phyloP scores from a whole-genome alignment of 2,888 invertebrate genomes.

The Agrotis puta region DNA sequence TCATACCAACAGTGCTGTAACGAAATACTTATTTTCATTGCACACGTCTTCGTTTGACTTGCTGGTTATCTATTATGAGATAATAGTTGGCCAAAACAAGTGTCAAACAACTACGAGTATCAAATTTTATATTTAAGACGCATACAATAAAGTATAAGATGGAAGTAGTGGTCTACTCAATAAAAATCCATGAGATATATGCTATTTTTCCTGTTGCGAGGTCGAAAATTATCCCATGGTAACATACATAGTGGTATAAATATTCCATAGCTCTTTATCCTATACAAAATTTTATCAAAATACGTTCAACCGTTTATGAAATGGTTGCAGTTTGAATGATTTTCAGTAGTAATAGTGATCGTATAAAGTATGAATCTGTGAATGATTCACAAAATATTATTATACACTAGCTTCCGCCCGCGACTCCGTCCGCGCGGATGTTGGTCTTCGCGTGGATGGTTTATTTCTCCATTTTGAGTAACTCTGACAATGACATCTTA shows the following conservation, averaged over 20 bases:
- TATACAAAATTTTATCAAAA: too few relatives aligned
- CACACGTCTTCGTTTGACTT: constrained; percentile 17
- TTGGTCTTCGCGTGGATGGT: too few relatives aligned
- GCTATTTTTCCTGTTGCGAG: not conserved
- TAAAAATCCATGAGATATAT: not conserved
- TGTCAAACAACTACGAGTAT: not conserved
- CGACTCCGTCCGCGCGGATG: too few relatives aligned
- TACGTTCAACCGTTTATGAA: too few relatives aligned
- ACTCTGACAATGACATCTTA: too few relatives aligned
- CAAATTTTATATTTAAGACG: not conserved
- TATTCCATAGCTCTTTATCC: too few relatives aligned
- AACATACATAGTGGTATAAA: not conserved
- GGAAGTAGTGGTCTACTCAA: not conserved
- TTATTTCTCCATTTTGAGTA: too few relatives aligned
- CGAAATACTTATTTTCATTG: constrained; percentile 30
- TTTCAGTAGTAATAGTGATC: too few relatives aligned
- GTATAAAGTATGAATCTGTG: not conserved
- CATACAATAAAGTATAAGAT: not conserved
- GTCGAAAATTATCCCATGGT: not conserved
- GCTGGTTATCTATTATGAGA: constrained; percentile 29
- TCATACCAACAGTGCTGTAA: constrained; percentile 15
- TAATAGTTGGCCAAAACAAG: constrained; percentile 3
- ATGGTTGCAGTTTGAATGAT: too few relatives aligned
- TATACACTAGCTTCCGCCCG: too few relatives aligned
- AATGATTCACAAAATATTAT: not conserved